Conservation (phyloP, 1,140 invertebrate genomes). For the Ditylenchus dipsaci region DNA sequence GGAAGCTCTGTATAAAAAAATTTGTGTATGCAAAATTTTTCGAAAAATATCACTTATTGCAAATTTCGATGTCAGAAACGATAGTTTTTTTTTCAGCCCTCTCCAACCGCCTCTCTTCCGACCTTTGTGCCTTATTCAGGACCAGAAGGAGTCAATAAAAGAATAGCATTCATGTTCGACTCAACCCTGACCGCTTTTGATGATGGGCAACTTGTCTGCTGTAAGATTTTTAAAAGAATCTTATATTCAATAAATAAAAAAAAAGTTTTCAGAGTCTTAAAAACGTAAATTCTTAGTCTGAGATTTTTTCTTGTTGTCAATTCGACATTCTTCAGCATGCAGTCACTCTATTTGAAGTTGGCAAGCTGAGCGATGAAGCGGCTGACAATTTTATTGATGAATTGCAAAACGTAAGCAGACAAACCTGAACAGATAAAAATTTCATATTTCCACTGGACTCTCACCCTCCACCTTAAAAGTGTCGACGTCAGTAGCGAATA, state of each 20-base stretch:
- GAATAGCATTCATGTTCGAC: constrained; percentile 87
- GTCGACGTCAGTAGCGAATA: too few species aligned
- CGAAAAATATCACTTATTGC: too few species aligned
- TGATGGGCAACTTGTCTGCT: constrained; percentile 95
- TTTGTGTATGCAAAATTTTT: too few species aligned
- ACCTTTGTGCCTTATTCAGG: neutral
- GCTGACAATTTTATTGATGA: constrained; percentile 82
- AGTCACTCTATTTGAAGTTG: constrained; percentile 87
- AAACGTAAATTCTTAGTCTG: neutral
- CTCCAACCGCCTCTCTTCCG: neutral
- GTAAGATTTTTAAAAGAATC: constrained; percentile 15
- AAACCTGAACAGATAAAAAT: too few species aligned
- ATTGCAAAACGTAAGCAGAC: constrained; percentile 73
- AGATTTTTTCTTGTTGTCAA: constrained; percentile 65
- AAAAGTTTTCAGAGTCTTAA: neutral
- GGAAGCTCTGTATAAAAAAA: too few species aligned
- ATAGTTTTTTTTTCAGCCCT: neutral
- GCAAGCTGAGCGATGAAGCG: constrained; percentile 86
- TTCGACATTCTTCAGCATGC: constrained; percentile 77
- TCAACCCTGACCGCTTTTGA: constrained; percentile 89
- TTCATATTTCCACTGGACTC: too few species aligned
- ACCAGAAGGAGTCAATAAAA: constrained; percentile 61
- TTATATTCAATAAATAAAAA: neutral
- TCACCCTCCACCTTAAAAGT: too few species aligned
- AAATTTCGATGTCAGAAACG: too few species aligned